These are phyloP conservation scores for Lepeophtheirus salmonis DNA, from an alignment of 1,140 invertebrate genomes.

Conservation along the genomic window DNA sequence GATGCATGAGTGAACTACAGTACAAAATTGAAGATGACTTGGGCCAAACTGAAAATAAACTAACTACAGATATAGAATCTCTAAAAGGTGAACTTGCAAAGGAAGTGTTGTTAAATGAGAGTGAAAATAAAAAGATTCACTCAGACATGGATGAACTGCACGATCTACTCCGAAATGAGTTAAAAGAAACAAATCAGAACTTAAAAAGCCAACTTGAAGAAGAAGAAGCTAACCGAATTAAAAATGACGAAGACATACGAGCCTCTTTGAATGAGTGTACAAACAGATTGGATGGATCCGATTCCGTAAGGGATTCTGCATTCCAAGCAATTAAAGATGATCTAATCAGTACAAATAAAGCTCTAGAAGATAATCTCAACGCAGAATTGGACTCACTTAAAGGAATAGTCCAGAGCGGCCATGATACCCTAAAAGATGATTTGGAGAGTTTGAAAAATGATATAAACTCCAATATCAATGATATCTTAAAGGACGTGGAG, in stretches of 20 bases:
- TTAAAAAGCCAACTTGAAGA: background rate
- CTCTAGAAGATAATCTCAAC: background rate
- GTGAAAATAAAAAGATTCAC: background rate
- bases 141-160: background rate
- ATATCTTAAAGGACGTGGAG: background rate
- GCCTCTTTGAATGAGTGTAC: background rate
- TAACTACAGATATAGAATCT: background rate
- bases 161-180: background rate
- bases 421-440: background rate
- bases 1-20: background rate
- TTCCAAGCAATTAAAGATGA: background rate
- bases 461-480: background rate
- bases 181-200: background rate
- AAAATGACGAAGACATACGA: background rate
- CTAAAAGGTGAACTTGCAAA: conserved; percentile 9
- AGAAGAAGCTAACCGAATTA: background rate
- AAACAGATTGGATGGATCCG: background rate
- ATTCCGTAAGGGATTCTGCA: background rate
- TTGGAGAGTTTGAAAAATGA: background rate
- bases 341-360: background rate
- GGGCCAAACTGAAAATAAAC: background rate
- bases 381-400: background rate
- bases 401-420: background rate
- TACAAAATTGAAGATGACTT: conserved; percentile 2
- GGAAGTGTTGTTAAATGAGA: background rate